phyloP scores from a whole-genome alignment of 2,888 invertebrate genomes.

The Stegana nigrithorax region DNA sequence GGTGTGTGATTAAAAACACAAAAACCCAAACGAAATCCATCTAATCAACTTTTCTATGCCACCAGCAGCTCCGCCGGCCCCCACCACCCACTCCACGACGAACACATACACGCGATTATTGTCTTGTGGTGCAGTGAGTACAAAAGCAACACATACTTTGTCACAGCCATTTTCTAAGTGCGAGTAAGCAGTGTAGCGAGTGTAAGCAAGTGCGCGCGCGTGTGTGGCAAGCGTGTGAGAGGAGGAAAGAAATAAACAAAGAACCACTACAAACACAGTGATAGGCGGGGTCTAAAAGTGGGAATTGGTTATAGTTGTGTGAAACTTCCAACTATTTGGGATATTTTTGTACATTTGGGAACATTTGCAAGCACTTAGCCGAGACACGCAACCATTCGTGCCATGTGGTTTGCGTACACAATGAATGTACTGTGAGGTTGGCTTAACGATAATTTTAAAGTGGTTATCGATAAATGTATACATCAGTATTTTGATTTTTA shows the following conservation, averaged over 20 bases:
- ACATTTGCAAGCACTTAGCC: background rate
- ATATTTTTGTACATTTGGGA: background rate
- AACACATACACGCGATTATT: background rate
- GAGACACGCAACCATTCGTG: background rate
- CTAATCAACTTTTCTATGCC: constrained; percentile 67
- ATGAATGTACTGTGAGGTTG: too few species aligned
- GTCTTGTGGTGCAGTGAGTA: constrained; percentile 2
- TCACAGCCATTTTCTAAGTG: constrained; percentile 7
- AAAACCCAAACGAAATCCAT: constrained; percentile 68
- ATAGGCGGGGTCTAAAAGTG: background rate
- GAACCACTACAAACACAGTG: background rate
- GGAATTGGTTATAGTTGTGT: background rate
- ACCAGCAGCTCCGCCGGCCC: constrained; percentile 18
- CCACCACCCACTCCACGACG: constrained; percentile 27
- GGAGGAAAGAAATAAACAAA: background rate
- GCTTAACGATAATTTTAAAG: too few species aligned
- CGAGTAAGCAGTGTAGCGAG: background rate
- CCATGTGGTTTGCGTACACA: background rate
- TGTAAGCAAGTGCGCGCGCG: too few species aligned
- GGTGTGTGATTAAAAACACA: constrained; percentile 69
- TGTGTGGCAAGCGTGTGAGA: background rate
- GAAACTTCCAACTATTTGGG: background rate
- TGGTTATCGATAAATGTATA: too few species aligned
- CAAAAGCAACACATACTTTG: background rate
- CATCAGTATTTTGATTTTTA: too few species aligned